Evolutionary conservation across 2,113 vertebrate genomes (phyloP).

Genomic region (Syrrhaptes paradoxus): DNA sequence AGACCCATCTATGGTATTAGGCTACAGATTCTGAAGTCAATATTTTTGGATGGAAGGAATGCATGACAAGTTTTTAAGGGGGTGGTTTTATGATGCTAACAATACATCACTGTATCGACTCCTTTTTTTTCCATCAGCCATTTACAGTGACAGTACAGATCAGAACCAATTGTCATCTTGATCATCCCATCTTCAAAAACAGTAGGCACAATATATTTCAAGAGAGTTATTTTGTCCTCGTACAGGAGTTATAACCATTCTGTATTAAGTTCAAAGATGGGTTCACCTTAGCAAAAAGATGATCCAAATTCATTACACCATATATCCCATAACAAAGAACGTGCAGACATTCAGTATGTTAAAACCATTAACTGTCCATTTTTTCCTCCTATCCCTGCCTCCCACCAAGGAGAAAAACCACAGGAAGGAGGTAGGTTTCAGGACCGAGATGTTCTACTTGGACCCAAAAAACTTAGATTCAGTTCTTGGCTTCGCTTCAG

Average conservation of each 20-base stretch:
- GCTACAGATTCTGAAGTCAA: not conserved
- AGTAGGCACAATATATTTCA: not conserved
- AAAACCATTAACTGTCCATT: not conserved
- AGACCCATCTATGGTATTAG: not conserved
- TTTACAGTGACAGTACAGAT: not conserved
- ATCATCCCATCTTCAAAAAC: not conserved
- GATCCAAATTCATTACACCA: not conserved
- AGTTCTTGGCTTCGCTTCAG: not conserved
- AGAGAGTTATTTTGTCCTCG: not conserved
- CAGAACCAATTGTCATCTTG: not conserved
- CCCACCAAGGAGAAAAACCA: not conserved
- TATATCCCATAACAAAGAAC: not conserved
- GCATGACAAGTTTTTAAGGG: not conserved
- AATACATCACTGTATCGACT: not conserved
- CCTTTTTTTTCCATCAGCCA: not conserved
- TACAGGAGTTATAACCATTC: not conserved
- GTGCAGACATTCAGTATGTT: not conserved
- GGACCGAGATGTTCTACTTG: not conserved
- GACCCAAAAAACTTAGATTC: not conserved
- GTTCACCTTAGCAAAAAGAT: not conserved
- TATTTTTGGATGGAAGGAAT: not conserved
- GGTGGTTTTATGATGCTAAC: not conserved
- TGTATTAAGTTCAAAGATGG: not conserved
- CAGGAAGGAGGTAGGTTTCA: not conserved
- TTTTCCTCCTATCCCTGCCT: not conserved